Base-by-base conservation (phyloP, 2,797 vertebrate species). In the Xenentodon cancila region DNA sequence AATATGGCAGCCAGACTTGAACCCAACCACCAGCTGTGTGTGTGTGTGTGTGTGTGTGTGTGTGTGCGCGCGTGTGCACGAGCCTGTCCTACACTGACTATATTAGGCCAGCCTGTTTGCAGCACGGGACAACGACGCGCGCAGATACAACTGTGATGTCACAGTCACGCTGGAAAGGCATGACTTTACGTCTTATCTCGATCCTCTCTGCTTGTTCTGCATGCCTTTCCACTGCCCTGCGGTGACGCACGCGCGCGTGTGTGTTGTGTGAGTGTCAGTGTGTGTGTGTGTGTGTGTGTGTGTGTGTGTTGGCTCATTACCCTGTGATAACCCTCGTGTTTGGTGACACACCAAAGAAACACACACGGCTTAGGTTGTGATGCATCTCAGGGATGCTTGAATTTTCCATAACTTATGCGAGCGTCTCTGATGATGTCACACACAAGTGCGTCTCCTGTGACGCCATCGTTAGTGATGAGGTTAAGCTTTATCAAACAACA, bases 131-230 rank as follows among this genome's bases (percentile, higher is more conserved):
- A 58, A 22, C 34, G 34, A 9, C 34, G 34, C 34, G 34, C 34
- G 51, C 73, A 69, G 65, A 78, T 27, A 30, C 58, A 72, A 49
- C 66, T 49, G 75, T 90, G 86, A 92, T 81, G 85, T 92, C 89
- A 92, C 61, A 8, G 80, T 91, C 92, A 92, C 66, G 82, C 86
- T 64, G 77, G 16, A 3, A 27, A 84, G 77, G 90, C 86, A 91
- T 92, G 89, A 88, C 88, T 90, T 80, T 50, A 64, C 55, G 68
- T 81, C 82, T 88, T 89, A 91, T 91, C 86, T 82, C 52, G 64
- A 67, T 22, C 69, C 67, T 22, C 59, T 68, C 55, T 61, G 71
- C 78, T 84, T 75, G 82, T 75, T 73, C 75, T 79, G 69, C 77
- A 77, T 79, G 80, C 67, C 76, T 73, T 45, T 68, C 59, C 57